These are phyloP conservation scores for Pristionchus fissidentatus DNA, from an alignment of 2,888 invertebrate species.

Conservation along the genomic window DNA sequence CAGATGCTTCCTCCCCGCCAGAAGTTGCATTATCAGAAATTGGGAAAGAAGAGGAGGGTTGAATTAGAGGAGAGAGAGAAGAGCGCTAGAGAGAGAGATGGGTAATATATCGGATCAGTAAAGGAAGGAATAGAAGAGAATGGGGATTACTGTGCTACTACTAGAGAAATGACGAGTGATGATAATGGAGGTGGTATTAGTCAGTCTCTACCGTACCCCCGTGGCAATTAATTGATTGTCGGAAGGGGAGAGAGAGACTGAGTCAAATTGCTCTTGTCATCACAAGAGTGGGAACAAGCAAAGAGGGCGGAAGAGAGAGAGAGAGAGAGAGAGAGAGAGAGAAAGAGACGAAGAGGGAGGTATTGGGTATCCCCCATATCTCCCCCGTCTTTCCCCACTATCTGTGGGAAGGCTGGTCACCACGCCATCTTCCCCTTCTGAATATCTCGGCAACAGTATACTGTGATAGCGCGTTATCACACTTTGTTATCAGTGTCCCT, in stretches of 20 bases:
- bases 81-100: conserved; percentile 33
- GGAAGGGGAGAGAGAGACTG: background rate
- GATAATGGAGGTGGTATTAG: background rate
- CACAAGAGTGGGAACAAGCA: too few species aligned
- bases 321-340: background rate
- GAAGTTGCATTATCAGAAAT: conserved; percentile 34
- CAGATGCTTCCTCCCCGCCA: conserved; percentile 35
- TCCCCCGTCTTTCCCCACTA: background rate
- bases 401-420: background rate
- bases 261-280: conserved; percentile 35
- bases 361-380: background rate
- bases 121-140: conserved; percentile 20
- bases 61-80: conserved; percentile 2
- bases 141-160: background rate
- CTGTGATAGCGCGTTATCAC: too few species aligned
- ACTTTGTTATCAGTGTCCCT: too few species aligned
- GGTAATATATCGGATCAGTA: conserved; percentile 43
- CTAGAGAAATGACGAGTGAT: background rate
- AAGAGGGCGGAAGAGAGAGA: background rate
- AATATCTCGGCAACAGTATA: too few species aligned
- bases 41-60: conserved; percentile 39
- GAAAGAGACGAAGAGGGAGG: conserved; percentile 18
- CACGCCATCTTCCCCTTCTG: too few species aligned
- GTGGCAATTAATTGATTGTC: background rate
- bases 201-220: conserved; percentile 12